These are phyloP conservation scores for Urophycis tenuis DNA, from an alignment of 2,797 vertebrate species.

Conservation along the genomic window DNA sequence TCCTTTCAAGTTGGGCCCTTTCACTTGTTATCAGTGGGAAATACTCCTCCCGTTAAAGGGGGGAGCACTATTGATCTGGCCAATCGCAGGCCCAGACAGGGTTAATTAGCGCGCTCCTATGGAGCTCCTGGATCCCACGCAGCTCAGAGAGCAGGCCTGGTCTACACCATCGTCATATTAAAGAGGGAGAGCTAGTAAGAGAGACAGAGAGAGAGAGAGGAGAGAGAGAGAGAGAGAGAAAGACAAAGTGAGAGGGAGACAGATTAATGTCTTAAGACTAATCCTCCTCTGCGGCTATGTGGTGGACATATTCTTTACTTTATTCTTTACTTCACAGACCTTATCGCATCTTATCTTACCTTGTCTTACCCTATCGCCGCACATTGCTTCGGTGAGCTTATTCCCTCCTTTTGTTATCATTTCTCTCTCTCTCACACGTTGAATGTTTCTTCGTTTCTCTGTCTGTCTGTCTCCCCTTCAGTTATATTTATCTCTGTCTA, in stretches of 20 bases:
- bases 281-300: slow-evolving; percentile 46
- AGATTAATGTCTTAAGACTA: slow-evolving; percentile 44
- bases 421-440: slow-evolving; percentile 11
- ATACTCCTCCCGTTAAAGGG: not conserved
- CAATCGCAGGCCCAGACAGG: slow-evolving; percentile 29
- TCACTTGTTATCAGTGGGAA: no score
- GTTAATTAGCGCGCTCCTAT: slow-evolving; percentile 58
- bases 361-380: no score
- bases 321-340: slow-evolving; percentile 45
- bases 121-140: slow-evolving; percentile 34
- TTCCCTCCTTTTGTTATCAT: not conserved
- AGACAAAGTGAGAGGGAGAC: not conserved
- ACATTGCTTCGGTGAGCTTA: not conserved
- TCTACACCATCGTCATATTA: slow-evolving; percentile 43
- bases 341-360: no score
- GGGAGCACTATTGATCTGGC: slow-evolving; percentile 45
- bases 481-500: not conserved
- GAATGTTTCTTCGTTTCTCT: slow-evolving; percentile 24
- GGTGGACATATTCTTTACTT: slow-evolving; percentile 43
- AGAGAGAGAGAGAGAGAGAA: slow-evolving; percentile 36
- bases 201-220: slow-evolving; percentile 32
- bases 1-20: no score
- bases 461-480: not conserved
- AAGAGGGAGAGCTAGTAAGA: slow-evolving; percentile 32
- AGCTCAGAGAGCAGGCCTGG: slow-evolving; percentile 46